Conservation (phyloP, 2,888 invertebrate genomes). For the Timema cristinae region DNA sequence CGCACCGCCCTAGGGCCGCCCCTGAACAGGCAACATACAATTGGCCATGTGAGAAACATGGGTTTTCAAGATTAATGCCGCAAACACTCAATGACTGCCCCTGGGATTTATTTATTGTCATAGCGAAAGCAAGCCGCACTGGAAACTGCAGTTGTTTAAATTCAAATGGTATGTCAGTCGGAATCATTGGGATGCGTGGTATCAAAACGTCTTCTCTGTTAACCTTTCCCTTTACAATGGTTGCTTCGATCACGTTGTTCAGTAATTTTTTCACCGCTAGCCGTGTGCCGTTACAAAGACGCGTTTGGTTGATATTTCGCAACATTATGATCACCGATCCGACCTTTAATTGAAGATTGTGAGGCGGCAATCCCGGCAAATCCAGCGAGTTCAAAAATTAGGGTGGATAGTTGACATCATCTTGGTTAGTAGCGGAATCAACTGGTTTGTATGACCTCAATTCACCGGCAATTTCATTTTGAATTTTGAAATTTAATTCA, state of each 20-base stretch:
- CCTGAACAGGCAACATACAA: constrained; percentile 9
- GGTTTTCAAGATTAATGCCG: neutral
- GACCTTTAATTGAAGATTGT: neutral
- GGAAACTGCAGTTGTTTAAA: constrained; percentile 1
- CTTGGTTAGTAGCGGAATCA: constrained; percentile 1
- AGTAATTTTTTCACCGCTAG: neutral
- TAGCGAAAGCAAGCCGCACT: neutral
- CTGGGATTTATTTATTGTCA: neutral
- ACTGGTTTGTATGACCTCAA: neutral
- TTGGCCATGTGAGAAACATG: neutral
- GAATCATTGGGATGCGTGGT: neutral
- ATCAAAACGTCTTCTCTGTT: neutral
- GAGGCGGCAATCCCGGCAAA: neutral
- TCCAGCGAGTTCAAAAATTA: constrained; percentile 8
- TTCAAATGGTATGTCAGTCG: neutral
- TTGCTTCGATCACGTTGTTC: constrained; percentile 2
- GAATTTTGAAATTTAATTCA: neutral
- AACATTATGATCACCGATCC: neutral
- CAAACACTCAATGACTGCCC: constrained; percentile 3
- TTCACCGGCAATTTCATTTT: neutral
- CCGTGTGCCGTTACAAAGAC: neutral
- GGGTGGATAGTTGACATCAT: neutral
- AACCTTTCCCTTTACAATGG: neutral
- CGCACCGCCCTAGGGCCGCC: no score
- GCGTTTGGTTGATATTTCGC: neutral